phyloP scores from a whole-genome alignment of 2,888 invertebrate genomes.

The Heliconius ismenius region DNA sequence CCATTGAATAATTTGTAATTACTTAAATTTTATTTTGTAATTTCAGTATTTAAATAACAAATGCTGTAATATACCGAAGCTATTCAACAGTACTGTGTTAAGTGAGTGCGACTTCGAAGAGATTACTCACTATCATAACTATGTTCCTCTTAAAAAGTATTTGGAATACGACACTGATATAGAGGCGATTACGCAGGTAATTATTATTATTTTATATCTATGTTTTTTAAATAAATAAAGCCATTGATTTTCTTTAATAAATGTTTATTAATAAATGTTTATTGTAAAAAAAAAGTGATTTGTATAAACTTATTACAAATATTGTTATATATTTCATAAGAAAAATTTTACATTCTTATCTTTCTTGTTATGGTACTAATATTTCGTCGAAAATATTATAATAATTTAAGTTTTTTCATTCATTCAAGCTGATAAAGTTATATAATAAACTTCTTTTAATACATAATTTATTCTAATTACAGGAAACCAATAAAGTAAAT shows the following conservation, averaged over 20 bases:
- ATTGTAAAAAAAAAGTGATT: too few species aligned
- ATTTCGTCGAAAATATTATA: too few species aligned
- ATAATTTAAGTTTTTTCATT: too few species aligned
- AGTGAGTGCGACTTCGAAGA: slow-evolving; percentile 59
- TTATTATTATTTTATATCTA: neutral
- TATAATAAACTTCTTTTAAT: neutral
- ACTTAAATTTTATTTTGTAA: neutral
- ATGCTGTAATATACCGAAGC: slow-evolving; percentile 67
- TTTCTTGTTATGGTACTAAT: neutral
- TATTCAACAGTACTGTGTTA: slow-evolving; percentile 56
- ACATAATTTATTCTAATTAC: neutral
- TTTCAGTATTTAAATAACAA: slow-evolving; percentile 45
- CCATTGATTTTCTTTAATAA: too few species aligned
- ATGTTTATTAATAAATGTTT: too few species aligned
- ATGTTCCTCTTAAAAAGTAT: slow-evolving; percentile 11
- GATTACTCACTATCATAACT: slow-evolving; percentile 52
- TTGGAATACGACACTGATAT: slow-evolving; percentile 39
- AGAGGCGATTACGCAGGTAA: slow-evolving; percentile 25
- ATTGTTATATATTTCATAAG: too few species aligned
- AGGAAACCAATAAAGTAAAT: slow-evolving; percentile 5
- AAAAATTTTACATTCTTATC: neutral
- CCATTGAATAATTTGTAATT: neutral
- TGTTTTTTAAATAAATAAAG: neutral
- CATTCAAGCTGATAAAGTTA: neutral
- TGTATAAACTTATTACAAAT: too few species aligned